phyloP scores from a whole-genome alignment of 1,140 invertebrate species.

The Homalodisca vitripennis region DNA sequence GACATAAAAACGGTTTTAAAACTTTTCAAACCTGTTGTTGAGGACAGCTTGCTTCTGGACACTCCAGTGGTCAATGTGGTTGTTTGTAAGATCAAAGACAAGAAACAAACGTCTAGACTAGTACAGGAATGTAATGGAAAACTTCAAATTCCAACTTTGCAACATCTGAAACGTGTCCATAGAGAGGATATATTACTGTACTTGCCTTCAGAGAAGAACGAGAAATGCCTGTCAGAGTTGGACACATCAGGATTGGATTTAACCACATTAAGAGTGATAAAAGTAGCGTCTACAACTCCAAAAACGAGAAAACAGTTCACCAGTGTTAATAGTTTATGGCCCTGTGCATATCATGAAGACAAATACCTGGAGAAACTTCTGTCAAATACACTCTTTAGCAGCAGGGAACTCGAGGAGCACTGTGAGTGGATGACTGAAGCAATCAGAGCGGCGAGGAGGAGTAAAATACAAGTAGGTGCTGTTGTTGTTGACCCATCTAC shows the following conservation, averaged over 20 bases:
- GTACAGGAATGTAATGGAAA: slow-evolving; percentile 58
- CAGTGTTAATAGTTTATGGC: slow-evolving; percentile 66
- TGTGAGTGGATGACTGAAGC: slow-evolving; percentile 60
- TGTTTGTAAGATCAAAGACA: slow-evolving; percentile 36
- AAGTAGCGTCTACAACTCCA: slow-evolving; percentile 61
- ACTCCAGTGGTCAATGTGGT: neutral
- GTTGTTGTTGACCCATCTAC: slow-evolving; percentile 67
- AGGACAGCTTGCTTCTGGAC: neutral
- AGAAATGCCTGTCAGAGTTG: slow-evolving; percentile 12
- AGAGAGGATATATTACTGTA: slow-evolving; percentile 30
- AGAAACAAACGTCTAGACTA: slow-evolving; percentile 60
- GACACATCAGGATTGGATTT: slow-evolving; percentile 51
- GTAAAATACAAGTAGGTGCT: slow-evolving; percentile 50
- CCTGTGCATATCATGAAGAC: slow-evolving; percentile 82
- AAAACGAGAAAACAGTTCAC: slow-evolving; percentile 67
- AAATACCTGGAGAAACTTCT: slow-evolving; percentile 64
- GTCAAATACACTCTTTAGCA: slow-evolving; percentile 61
- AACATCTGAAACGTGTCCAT: slow-evolving; percentile 71
- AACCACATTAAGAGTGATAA: slow-evolving; percentile 51
- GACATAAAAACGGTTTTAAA: neutral
- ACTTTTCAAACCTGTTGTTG: slow-evolving; percentile 11
- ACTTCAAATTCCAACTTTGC: slow-evolving; percentile 58
- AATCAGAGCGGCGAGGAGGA: slow-evolving; percentile 49
- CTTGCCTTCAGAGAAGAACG: slow-evolving; percentile 13
- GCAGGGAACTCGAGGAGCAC: slow-evolving; percentile 57